Evolutionary conservation across 2,113 vertebrate genomes (phyloP).

Genomic region (Clinocottus analis): DNA sequence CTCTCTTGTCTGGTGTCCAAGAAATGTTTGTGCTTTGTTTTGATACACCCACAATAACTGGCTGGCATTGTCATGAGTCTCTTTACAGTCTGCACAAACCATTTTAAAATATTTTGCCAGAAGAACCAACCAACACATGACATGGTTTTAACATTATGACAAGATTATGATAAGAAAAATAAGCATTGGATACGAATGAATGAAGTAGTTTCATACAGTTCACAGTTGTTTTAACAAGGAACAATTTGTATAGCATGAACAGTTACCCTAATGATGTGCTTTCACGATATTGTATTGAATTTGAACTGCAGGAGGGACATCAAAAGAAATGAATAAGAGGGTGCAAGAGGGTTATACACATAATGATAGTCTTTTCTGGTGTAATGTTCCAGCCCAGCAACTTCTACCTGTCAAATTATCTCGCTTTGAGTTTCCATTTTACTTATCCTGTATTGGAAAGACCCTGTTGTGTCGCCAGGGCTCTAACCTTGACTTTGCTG

Average conservation of each 20-base stretch:
- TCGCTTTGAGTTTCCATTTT: neutral
- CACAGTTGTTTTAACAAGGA: slow-evolving; percentile 11
- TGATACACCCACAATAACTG: neutral
- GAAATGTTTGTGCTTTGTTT: neutral
- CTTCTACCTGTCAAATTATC: slow-evolving; percentile 2
- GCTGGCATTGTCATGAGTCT: slow-evolving; percentile 13
- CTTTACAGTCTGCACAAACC: neutral
- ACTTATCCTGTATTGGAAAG: neutral
- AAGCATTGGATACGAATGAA: neutral
- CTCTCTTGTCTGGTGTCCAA: neutral
- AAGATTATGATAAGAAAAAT: slow-evolving; percentile 10
- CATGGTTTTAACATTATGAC: slow-evolving; percentile 1
- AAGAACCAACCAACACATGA: neutral
- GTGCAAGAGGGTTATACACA: neutral
- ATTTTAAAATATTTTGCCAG: slow-evolving; percentile 10
- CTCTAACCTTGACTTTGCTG: slow-evolving; percentile 20
- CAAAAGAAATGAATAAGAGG: neutral
- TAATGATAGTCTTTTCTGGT: neutral
- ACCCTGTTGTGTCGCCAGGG: slow-evolving; percentile 8
- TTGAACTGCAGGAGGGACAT: neutral
- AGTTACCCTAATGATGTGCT: neutral
- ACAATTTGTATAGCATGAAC: neutral
- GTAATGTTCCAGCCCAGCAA: neutral
- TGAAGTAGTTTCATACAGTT: neutral
- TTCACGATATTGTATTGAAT: neutral